Evolutionary conservation across 2,113 vertebrate species (phyloP).

Genomic region (Pelecanoides urinatrix): DNA sequence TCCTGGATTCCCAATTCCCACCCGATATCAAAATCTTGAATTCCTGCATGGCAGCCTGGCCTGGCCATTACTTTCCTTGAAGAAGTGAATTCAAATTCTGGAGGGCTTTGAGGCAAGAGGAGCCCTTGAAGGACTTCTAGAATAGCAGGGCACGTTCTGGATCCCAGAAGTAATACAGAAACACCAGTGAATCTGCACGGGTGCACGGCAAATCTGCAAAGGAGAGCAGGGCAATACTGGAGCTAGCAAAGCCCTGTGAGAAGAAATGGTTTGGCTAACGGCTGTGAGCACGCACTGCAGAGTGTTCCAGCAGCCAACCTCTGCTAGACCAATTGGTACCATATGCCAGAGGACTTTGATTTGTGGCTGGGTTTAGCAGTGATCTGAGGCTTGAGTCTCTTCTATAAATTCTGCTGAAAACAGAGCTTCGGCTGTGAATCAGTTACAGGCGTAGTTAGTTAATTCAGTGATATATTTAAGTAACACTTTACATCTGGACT

Average conservation of each 20-base stretch:
- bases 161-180: background rate
- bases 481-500: constrained; percentile 16
- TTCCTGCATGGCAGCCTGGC: background rate
- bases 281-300: background rate
- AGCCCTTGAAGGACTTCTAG: background rate
- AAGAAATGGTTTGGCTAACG: background rate
- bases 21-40: background rate
- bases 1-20: background rate
- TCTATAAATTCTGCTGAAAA: background rate
- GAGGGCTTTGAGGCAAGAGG: background rate
- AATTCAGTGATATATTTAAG: constrained; percentile 7
- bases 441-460: background rate
- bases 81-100: background rate
- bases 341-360: background rate
- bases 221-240: background rate
- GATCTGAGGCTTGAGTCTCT: background rate
- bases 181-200: background rate
- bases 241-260: background rate
- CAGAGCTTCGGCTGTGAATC: background rate
- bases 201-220: background rate
- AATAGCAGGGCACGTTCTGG: background rate
- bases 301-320: background rate
- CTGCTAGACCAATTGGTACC: background rate
- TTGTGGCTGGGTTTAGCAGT: background rate
- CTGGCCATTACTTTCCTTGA: background rate